Conservation (phyloP, 2,113 vertebrate genomes). For the Mormyrus lacerda region DNA sequence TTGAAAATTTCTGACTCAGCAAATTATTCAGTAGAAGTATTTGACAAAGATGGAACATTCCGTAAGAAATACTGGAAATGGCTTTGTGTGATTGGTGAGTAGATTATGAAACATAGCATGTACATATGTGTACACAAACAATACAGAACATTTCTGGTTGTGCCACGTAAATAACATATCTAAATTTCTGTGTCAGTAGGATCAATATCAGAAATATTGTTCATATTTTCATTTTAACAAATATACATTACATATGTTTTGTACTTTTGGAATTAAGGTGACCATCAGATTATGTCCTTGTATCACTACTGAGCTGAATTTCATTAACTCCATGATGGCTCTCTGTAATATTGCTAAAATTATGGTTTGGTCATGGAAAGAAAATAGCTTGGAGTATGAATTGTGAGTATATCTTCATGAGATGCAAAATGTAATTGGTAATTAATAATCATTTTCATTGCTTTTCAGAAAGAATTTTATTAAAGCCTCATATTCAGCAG, state of each 20-base stretch:
- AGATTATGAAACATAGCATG: not conserved
- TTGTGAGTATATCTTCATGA: not conserved
- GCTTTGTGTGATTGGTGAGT: not conserved
- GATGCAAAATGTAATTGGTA: not conserved
- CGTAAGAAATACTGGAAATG: fast-evolving
- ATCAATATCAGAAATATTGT: not conserved
- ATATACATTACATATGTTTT: not conserved
- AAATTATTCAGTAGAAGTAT: not conserved
- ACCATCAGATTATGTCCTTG: not conserved
- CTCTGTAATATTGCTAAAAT: not conserved
- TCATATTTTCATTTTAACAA: not conserved
- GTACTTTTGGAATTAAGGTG: not conserved
- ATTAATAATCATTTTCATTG: not conserved
- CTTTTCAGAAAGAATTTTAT: not conserved
- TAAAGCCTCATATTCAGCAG: not conserved
- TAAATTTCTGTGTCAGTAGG: not conserved
- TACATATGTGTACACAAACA: not conserved
- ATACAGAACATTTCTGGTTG: not conserved
- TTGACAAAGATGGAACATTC: fast-evolving
- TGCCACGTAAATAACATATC: not conserved
- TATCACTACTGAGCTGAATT: not conserved
- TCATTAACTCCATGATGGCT: not conserved
- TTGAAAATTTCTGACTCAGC: not conserved
- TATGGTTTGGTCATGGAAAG: not conserved
- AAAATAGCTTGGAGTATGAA: not conserved